A percentile compares a stretch with the other conserved stretches of the same genome.
These are phyloP conservation scores for Ceyx cyanopectus DNA, from an alignment of 2,113 vertebrate genomes.

Conservation along the genomic window DNA sequence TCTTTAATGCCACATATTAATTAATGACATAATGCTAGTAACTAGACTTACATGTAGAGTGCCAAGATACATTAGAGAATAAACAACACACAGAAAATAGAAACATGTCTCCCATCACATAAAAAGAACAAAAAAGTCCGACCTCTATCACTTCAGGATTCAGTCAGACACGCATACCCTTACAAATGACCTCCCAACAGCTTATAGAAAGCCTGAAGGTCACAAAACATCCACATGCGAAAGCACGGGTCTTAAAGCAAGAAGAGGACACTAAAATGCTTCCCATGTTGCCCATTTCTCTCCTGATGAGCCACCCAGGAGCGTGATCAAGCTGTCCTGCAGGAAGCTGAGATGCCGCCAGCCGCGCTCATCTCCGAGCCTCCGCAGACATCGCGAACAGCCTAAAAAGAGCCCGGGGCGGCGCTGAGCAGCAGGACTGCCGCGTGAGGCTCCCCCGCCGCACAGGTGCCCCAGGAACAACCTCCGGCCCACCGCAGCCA, in stretches of 20 bases:
- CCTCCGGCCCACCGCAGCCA: not conserved
- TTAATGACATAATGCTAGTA: not conserved
- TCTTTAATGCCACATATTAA: not conserved
- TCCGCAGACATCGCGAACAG: rapidly evolving
- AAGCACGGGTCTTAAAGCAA: rapidly evolving
- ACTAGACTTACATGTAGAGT: rapidly evolving
- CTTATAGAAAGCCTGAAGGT: rapidly evolving
- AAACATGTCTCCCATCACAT: rapidly evolving
- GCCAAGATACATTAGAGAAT: not conserved
- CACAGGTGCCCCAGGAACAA: rapidly evolving
- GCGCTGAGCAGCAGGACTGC: not conserved
- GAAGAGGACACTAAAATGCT: rapidly evolving
- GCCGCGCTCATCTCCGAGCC: rapidly evolving
- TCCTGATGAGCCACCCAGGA: not conserved
- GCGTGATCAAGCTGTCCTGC: not conserved
- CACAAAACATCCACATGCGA: not conserved
- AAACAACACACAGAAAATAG: not conserved
- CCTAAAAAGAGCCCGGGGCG: not conserved
- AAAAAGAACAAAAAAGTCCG: not conserved
- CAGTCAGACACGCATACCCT: rapidly evolving
- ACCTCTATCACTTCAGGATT: not conserved
- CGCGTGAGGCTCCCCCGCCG: rapidly evolving
- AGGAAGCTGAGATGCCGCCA: rapidly evolving
- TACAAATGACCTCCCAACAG: rapidly evolving
- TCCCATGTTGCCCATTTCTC: rapidly evolving